A percentile compares a stretch with the other conserved stretches of the same genome.
Evolutionary conservation across 2,113 vertebrate genomes (phyloP).

Genomic region (Nibea coibor): DNA sequence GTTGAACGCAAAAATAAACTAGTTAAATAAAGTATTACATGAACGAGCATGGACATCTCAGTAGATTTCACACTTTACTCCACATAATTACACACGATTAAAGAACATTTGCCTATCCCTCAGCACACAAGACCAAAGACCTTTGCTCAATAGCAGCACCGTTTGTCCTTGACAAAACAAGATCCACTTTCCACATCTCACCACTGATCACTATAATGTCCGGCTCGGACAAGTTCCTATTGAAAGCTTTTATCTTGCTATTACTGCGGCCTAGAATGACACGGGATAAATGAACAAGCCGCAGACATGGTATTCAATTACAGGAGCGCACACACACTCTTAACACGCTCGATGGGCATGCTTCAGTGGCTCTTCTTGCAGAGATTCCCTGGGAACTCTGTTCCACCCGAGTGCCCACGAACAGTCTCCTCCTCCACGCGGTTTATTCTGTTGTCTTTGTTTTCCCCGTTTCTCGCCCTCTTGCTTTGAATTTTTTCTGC

Average conservation of each 20-base stretch:
- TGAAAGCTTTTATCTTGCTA: conserved; percentile 46
- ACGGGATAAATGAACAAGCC: conserved; percentile 32
- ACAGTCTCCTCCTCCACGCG: conserved; percentile 26
- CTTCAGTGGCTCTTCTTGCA: conserved; percentile 34
- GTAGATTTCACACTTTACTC: conserved; percentile 2
- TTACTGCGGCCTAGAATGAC: not conserved
- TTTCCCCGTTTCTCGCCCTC: not conserved
- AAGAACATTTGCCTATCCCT: not conserved
- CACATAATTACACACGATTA: not conserved
- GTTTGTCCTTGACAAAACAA: conserved; percentile 1
- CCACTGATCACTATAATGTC: conserved; percentile 12
- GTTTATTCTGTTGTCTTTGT: conserved; percentile 37
- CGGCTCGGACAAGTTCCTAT: conserved; percentile 6
- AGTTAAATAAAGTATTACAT: not conserved
- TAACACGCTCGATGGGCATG: conserved; percentile 52
- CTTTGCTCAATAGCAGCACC: not conserved
- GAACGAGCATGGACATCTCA: not conserved
- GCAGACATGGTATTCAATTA: conserved; percentile 44
- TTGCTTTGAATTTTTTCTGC: not conserved
- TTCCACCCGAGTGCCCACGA: conserved; percentile 42
- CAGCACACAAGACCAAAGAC: not conserved
- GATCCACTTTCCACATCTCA: not conserved
- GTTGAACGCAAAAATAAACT: not conserved
- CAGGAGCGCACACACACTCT: conserved; percentile 30
- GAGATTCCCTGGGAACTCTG: conserved; percentile 48